phyloP scores from a whole-genome alignment of 2,888 invertebrate species.

The Choreutis nemorana region DNA sequence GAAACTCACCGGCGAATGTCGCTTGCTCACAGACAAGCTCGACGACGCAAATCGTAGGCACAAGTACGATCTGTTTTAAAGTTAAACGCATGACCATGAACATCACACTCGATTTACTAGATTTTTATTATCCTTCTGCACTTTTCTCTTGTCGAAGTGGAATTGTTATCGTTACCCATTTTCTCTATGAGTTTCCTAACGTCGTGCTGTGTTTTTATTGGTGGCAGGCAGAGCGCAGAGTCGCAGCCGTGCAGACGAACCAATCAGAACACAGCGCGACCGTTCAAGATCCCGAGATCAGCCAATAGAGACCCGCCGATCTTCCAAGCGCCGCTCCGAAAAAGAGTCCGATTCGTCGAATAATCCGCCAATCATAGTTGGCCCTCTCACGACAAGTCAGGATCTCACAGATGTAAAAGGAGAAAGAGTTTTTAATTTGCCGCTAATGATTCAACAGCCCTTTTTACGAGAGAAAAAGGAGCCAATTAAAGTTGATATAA shows the following conservation, averaged over 20 bases:
- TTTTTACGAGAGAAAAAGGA: slow-evolving; percentile 71
- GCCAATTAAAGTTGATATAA: slow-evolving; percentile 81
- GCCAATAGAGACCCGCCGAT: slow-evolving; percentile 35
- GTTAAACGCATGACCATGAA: slow-evolving; percentile 36
- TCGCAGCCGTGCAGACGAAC: slow-evolving; percentile 62
- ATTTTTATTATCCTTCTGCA: slow-evolving; percentile 1
- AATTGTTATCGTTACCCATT: slow-evolving; percentile 52
- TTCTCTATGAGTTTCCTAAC: slow-evolving; percentile 34
- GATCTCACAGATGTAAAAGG: slow-evolving; percentile 50
- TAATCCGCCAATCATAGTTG: slow-evolving; percentile 55
- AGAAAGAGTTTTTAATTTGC: slow-evolving; percentile 53
- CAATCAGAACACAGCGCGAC: slow-evolving; percentile 67
- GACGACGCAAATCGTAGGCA: slow-evolving; percentile 88
- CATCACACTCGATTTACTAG: slow-evolving; percentile 11
- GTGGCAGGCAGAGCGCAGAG: slow-evolving; percentile 65
- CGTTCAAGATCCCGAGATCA: slow-evolving; percentile 46
- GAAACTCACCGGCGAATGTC: slow-evolving; percentile 90
- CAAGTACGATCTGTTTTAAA: slow-evolving; percentile 74
- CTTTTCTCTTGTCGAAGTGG: slow-evolving; percentile 2
- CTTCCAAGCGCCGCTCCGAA: slow-evolving; percentile 54
- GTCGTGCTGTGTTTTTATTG: slow-evolving; percentile 68
- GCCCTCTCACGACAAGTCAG: slow-evolving; percentile 59
- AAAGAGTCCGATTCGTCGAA: slow-evolving; percentile 68
- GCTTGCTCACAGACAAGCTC: slow-evolving; percentile 87
- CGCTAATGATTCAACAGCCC: slow-evolving; percentile 66